Percentiles rank a stretch among this genome's conserved stretches.
Conservation (phyloP, 2,113 vertebrate species). For the Pseudonaja textilis region DNA sequence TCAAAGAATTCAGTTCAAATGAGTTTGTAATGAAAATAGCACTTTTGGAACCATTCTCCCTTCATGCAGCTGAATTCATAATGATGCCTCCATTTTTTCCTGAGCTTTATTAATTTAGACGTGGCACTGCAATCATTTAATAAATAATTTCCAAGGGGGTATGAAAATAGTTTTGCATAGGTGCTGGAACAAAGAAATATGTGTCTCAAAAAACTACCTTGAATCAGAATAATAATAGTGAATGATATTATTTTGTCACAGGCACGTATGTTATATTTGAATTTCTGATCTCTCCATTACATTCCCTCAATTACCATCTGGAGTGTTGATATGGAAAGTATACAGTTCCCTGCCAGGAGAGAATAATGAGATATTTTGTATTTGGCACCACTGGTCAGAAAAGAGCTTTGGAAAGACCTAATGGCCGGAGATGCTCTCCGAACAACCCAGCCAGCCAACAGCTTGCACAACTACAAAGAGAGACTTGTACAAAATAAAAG, state of each 20-base stretch:
- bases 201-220: not conserved
- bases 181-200: not conserved
- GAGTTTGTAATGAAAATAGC: slow-evolving; percentile 42
- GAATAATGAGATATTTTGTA: slow-evolving; percentile 2
- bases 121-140: not conserved
- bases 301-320: not conserved
- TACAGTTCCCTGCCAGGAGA: not conserved
- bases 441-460: not conserved
- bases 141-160: not conserved
- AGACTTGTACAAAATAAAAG: not conserved
- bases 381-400: not conserved
- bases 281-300: not conserved
- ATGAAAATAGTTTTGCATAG: not conserved
- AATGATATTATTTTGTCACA: not conserved
- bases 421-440: not conserved
- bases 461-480: not conserved
- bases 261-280: not conserved
- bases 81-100: not conserved
- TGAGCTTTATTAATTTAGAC: not conserved
- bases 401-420: not conserved
- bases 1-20: slow-evolving; percentile 50
- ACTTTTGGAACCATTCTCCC: not conserved
- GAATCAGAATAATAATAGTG: not conserved
- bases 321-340: not conserved
- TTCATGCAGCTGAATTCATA: not conserved